phyloP scores from a whole-genome alignment of 1,140 invertebrate species.

The Tenebrio molitor region DNA sequence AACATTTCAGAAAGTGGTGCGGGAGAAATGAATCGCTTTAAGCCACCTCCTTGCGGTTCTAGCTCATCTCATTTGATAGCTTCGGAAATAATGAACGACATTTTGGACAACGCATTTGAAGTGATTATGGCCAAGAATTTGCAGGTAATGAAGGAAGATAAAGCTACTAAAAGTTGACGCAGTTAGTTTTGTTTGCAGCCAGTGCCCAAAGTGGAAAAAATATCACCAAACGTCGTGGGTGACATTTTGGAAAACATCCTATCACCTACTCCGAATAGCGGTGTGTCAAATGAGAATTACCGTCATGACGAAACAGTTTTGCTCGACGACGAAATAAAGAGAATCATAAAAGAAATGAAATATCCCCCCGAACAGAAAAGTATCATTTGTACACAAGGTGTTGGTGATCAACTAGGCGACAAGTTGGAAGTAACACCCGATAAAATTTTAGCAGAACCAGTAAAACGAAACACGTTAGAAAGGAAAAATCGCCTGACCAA shows the following conservation, averaged over 20 bases:
- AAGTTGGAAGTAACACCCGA: constrained; percentile 39
- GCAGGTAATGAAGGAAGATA: not conserved
- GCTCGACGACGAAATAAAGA: constrained; percentile 32
- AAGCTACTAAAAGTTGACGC: not conserved
- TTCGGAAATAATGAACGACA: constrained; percentile 54
- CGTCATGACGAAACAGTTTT: constrained; percentile 38
- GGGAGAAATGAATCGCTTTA: constrained; percentile 24
- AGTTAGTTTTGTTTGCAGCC: not conserved
- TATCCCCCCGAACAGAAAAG: constrained; percentile 16
- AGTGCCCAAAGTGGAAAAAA: constrained; percentile 25
- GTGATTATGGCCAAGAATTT: constrained; percentile 45
- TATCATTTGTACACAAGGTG: constrained; percentile 29
- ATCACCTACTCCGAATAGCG: constrained; percentile 20
- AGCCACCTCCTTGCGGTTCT: not conserved
- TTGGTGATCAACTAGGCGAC: constrained; percentile 47
- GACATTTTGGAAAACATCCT: constrained; percentile 51
- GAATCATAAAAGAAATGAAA: constrained; percentile 46
- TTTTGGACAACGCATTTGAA: constrained; percentile 56
- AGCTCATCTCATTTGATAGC: constrained; percentile 46
- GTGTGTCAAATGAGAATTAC: constrained; percentile 38
- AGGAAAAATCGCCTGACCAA: constrained; percentile 58
- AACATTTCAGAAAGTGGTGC: constrained; percentile 47
- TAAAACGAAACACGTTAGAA: constrained; percentile 49
- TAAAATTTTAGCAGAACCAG: constrained; percentile 44
- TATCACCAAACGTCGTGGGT: constrained; percentile 32